Percentiles rank a stretch among this genome's conserved stretches.
phyloP scores from a whole-genome alignment of 1,140 invertebrate species.

The Arion vulgaris region DNA sequence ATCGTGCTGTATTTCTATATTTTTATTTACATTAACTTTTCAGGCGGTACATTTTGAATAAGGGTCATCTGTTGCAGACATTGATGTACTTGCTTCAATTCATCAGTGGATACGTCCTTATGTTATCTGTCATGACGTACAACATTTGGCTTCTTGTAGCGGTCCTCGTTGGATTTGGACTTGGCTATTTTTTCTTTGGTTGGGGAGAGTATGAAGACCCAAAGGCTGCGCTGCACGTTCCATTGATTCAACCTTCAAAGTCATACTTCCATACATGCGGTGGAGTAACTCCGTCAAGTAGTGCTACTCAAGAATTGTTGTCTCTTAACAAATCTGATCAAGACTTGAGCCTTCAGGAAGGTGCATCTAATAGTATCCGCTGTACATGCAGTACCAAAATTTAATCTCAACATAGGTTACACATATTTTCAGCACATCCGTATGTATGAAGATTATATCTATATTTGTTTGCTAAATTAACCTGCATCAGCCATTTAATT shows the following conservation, averaged over 20 bases:
- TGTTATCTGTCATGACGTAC: slow-evolving; percentile 69
- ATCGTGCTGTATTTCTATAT: no score
- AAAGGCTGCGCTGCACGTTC: not conserved
- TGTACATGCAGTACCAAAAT: slow-evolving; percentile 14
- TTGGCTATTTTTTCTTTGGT: slow-evolving; percentile 68
- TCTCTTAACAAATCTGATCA: slow-evolving; percentile 12
- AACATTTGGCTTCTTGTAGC: slow-evolving; percentile 66
- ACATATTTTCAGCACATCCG: not conserved
- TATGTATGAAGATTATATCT: no score
- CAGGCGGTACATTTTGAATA: slow-evolving; percentile 60
- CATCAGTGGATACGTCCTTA: slow-evolving; percentile 62
- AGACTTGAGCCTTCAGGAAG: not conserved
- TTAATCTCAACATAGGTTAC: not conserved
- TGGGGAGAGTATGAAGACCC: slow-evolving; percentile 53
- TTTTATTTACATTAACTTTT: slow-evolving; percentile 36
- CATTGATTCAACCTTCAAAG: not conserved
- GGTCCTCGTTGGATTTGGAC: slow-evolving; percentile 57
- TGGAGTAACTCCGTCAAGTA: slow-evolving; percentile 6
- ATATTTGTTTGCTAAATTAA: no score
- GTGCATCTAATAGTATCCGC: not conserved
- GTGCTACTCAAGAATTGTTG: slow-evolving; percentile 28
- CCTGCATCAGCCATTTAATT: no score
- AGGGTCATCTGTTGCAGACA: slow-evolving; percentile 63
- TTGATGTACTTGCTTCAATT: slow-evolving; percentile 66
- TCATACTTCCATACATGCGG: slow-evolving; percentile 10